phyloP scores from a whole-genome alignment of 30 jellyfish, hydroid and myxozoan species.

The Mastigias papua region DNA sequence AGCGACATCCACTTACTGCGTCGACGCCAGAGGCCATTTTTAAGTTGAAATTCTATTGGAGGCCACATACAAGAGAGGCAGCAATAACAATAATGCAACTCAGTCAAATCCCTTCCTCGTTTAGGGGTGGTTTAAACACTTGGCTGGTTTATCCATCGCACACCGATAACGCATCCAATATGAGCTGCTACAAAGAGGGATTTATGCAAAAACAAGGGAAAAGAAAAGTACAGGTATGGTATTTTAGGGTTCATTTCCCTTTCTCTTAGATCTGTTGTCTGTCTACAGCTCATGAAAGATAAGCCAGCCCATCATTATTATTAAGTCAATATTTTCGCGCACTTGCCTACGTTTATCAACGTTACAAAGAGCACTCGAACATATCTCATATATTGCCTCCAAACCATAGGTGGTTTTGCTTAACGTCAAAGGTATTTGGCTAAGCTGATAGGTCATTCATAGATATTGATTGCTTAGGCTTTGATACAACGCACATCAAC shows the following conservation, averaged over 20 bases:
- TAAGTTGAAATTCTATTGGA: not conserved
- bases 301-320: no score
- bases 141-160: not conserved
- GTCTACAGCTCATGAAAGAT: no score
- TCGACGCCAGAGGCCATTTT: constrained; percentile 15
- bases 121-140: not conserved
- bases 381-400: not conserved
- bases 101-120: not conserved
- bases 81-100: constrained; percentile 4
- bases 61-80: not conserved
- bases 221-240: constrained; percentile 64
- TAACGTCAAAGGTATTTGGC: not conserved
- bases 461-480: not conserved
- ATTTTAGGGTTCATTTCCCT: not conserved
- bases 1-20: not conserved
- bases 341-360: no score
- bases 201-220: constrained; percentile 69
- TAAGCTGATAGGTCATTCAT: not conserved
- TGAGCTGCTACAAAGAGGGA: constrained; percentile 71
- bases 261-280: not conserved
- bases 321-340: no score
- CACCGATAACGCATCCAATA: not conserved
- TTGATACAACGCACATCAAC: no score
- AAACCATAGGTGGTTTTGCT: not conserved
- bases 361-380: not conserved